These are phyloP conservation scores for Menura novaehollandiae DNA, from an alignment of 2,113 vertebrate genomes.

Conservation along the genomic window DNA sequence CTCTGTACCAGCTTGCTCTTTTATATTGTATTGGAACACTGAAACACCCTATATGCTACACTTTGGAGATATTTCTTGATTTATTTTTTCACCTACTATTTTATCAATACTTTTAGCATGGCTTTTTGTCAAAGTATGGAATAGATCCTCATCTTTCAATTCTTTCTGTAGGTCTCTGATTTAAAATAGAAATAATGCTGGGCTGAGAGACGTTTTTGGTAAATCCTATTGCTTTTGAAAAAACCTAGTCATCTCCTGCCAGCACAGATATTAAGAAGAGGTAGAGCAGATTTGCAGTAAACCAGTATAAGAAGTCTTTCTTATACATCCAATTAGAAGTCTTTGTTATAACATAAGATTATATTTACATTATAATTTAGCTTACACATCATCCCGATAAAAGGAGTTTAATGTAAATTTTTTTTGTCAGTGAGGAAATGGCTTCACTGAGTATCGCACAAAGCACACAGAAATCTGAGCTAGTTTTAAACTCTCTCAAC, in stretches of 20 bases:
- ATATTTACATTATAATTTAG: background rate
- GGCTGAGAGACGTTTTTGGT: background rate
- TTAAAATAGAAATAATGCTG: background rate
- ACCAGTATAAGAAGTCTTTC: background rate
- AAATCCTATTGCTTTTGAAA: background rate
- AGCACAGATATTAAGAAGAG: background rate
- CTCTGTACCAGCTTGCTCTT: slow-evolving; percentile 10
- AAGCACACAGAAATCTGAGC: background rate
- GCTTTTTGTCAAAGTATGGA: background rate
- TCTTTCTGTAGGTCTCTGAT: background rate
- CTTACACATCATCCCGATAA: background rate
- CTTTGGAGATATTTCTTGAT: background rate
- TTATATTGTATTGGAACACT: background rate
- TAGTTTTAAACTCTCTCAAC: background rate
- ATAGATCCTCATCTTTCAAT: background rate
- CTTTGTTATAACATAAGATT: background rate
- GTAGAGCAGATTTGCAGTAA: background rate
- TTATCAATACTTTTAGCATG: background rate
- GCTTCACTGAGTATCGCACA: background rate
- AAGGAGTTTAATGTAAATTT: background rate
- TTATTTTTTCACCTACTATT: background rate
- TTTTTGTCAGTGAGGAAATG: background rate
- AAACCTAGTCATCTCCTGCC: background rate
- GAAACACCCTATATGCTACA: background rate
- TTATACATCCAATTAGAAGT: background rate